Conservation (phyloP, 2,797 vertebrate species). For the Pseudochirops cupreus region DNA sequence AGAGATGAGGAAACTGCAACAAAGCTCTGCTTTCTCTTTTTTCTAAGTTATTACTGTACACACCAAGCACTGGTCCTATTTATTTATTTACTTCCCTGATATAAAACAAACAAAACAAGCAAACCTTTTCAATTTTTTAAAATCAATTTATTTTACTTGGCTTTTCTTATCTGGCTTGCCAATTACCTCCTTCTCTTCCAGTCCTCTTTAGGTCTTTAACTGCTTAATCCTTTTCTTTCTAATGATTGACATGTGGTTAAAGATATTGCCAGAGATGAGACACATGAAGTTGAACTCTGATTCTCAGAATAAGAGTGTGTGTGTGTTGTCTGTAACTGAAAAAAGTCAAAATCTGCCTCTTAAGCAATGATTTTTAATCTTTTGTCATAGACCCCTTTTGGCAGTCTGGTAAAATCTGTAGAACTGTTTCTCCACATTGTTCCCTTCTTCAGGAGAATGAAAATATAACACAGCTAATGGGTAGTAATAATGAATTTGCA, state of each 20-base stretch:
- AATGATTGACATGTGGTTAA: neutral
- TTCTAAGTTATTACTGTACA: neutral
- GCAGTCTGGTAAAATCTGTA: neutral
- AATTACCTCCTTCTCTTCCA: neutral
- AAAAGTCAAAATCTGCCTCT: neutral
- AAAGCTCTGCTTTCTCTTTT: neutral
- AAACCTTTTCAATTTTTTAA: neutral
- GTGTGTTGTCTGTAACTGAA: neutral
- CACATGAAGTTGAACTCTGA: neutral
- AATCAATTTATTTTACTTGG: neutral
- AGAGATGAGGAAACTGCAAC: neutral
- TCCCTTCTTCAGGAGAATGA: neutral
- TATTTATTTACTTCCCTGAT: neutral
- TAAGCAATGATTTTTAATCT: too few relatives aligned
- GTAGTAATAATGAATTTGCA: neutral
- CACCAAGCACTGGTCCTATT: neutral
- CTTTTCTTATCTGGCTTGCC: neutral
- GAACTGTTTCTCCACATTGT: neutral
- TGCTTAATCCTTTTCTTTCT: neutral
- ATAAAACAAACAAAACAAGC: neutral
- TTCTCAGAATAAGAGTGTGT: neutral
- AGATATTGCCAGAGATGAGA: neutral
- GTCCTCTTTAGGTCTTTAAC: too few relatives aligned
- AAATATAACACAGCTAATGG: neutral
- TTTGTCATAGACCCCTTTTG: neutral